Conservation (phyloP, 2,888 invertebrate genomes). For the Holacanthella duospinosa region DNA sequence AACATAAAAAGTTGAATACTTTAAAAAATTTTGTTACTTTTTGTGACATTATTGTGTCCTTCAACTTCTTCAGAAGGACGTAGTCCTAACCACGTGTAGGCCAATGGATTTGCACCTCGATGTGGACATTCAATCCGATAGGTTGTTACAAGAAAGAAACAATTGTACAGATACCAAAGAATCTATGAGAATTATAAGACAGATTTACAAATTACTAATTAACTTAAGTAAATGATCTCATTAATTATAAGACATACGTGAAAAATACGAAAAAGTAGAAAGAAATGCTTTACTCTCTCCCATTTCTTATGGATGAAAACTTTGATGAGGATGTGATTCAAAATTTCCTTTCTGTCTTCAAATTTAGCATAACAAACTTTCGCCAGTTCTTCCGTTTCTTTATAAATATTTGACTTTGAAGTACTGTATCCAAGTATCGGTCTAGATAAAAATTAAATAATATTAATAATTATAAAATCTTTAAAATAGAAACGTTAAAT, state of each 20-base stretch:
- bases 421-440: slow-evolving; percentile 9
- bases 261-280: not conserved
- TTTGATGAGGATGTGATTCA: not conserved
- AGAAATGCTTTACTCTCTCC: not conserved
- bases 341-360: not conserved
- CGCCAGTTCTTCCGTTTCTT: slow-evolving; percentile 10
- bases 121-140: slow-evolving; percentile 5
- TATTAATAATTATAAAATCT: not conserved
- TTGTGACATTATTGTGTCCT: not conserved
- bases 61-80: not conserved
- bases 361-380: slow-evolving; percentile 8
- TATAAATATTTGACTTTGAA: slow-evolving; percentile 1
- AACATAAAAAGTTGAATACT: not conserved
- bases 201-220: not conserved
- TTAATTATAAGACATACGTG: not conserved
- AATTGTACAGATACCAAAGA: slow-evolving; percentile 6
- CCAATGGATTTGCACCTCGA: not conserved
- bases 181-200: slow-evolving; percentile 8
- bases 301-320: slow-evolving; percentile 5
- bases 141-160: not conserved
- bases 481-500: not conserved
- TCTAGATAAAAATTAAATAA: not conserved
- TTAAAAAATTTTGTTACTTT: not conserved
- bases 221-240: too few species aligned
- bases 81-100: slow-evolving; percentile 1